Conservation (phyloP, 2,888 invertebrate species). For the Plebejus argus region DNA sequence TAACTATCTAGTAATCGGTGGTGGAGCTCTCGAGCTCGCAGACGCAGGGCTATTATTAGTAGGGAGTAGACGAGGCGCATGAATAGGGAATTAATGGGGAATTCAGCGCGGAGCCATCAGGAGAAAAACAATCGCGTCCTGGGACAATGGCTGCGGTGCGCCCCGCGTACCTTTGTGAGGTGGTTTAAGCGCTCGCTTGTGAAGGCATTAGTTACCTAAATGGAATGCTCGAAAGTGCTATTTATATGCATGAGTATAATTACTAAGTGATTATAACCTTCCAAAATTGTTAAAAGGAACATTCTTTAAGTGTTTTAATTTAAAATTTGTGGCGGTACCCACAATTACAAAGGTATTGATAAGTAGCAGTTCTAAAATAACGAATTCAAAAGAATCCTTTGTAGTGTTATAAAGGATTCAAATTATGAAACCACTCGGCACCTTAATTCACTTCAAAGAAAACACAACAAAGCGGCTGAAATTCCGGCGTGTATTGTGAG, state of each 20-base stretch:
- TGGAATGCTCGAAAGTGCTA: not conserved
- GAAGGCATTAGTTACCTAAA: not conserved
- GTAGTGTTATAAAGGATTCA: not conserved
- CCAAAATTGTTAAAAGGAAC: not conserved
- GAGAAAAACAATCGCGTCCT: constrained; percentile 29
- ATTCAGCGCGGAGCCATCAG: constrained; percentile 37
- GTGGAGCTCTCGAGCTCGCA: not conserved
- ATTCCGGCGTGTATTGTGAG: constrained; percentile 26
- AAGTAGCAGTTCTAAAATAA: not conserved
- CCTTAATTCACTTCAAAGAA: constrained; percentile 15
- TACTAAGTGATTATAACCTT: not conserved
- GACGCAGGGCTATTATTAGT: constrained; percentile 8
- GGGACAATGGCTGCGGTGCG: constrained; percentile 25
- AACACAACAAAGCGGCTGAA: constrained; percentile 23
- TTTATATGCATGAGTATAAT: not conserved
- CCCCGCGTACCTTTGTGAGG: not conserved
- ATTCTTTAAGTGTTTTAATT: not conserved
- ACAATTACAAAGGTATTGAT: not conserved
- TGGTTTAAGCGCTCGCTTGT: constrained; percentile 10
- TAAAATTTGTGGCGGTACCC: too few relatives aligned
- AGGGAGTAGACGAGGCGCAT: constrained; percentile 38
- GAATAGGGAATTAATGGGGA: constrained; percentile 44
- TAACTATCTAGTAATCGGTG: not conserved
- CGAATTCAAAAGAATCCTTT: constrained; percentile 7
- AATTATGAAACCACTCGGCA: constrained; percentile 8